These are phyloP conservation scores for Ferdinandea cuprea DNA, from an alignment of 2,888 invertebrate genomes.

Conservation along the genomic window DNA sequence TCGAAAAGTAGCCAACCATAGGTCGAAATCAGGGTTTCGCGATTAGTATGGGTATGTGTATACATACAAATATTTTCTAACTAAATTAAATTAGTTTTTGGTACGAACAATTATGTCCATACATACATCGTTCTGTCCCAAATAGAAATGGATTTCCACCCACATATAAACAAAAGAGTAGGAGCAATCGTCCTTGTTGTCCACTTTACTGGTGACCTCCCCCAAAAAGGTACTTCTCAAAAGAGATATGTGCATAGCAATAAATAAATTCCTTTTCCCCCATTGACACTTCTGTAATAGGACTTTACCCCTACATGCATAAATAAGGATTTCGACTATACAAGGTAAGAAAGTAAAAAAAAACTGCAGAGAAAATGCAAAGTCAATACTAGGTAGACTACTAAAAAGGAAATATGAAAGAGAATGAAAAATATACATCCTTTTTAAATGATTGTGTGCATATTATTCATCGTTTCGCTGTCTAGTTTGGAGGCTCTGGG, in stretches of 20 bases:
- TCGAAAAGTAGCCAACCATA: too few species aligned
- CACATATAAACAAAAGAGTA: neutral
- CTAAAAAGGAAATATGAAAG: slow-evolving; percentile 19
- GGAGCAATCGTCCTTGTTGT: neutral
- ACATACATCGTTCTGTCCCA: slow-evolving; percentile 1
- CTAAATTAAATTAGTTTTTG: too few species aligned
- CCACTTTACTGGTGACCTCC: neutral
- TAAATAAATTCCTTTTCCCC: slow-evolving; percentile 62
- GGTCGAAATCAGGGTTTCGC: too few species aligned
- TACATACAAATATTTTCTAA: too few species aligned
- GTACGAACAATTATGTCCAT: too few species aligned
- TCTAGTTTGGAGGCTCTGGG: neutral
- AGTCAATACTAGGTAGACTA: slow-evolving; percentile 14
- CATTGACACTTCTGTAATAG: slow-evolving; percentile 72
- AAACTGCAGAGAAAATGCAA: slow-evolving; percentile 23
- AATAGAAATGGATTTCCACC: slow-evolving; percentile 26
- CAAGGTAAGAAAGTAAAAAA: slow-evolving; percentile 12
- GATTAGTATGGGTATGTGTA: too few species aligned
- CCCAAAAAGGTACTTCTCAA: neutral
- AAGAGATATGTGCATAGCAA: slow-evolving; percentile 58
- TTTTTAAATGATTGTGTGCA: slow-evolving; percentile 40
- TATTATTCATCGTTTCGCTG: slow-evolving; percentile 19
- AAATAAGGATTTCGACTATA: slow-evolving; percentile 54
- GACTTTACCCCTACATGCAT: slow-evolving; percentile 55
- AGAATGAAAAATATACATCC: slow-evolving; percentile 32